Evolutionary conservation across 1,140 invertebrate species (phyloP), one percentile per base, ranked within the genome.

Genomic region (Leptinotarsa texana): DNA sequence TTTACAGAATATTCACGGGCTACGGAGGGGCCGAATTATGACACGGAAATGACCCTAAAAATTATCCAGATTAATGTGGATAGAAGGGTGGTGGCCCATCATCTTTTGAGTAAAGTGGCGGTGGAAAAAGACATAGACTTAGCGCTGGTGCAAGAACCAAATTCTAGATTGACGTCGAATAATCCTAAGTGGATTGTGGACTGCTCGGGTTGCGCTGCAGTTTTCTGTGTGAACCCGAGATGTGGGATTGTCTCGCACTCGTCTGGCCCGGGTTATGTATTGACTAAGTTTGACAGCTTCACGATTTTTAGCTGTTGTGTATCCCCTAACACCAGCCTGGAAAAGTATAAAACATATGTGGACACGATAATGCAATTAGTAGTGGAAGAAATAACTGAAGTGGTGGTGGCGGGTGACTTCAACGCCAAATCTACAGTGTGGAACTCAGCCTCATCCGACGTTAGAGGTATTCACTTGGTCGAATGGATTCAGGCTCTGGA

Each of bases 121-220:
- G 21, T 1, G 0, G 49, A 68, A 15, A 17, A 13, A n/a, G 17
- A 27, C 13, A 57, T 57, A 51, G 48, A 74, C 17, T 24, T 68
- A 21, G 24, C 63, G 3, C 22, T 74, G 42, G 73, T 66, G 15
- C 63, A 68, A 27, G 66, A 74, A 57, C 73, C 73, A 27, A 68
- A 74, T 22, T 27, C 13, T 17, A 17, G 51, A 51, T 18, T 24
- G 21, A 21, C 21, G 21, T 21, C 21, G 22, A 49, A 49, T 47
- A 21, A 49, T 65, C 13, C 18, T 17, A 8, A 49, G 47, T 69
- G 68, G 68, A 18, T 47, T 11, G 3, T 11, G 17, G 68, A 69
- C 68, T 17, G n/a, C 13, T 11, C 11, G 4, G 15, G 17, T n/a
- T n/a, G 13, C 15, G 17, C 33, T 13, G 47, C 47, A 15, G 47